Percentiles rank a stretch among this genome's conserved stretches.
Evolutionary conservation across 2,797 vertebrate species (phyloP).

Genomic region (Gymnothorax javanicus): DNA sequence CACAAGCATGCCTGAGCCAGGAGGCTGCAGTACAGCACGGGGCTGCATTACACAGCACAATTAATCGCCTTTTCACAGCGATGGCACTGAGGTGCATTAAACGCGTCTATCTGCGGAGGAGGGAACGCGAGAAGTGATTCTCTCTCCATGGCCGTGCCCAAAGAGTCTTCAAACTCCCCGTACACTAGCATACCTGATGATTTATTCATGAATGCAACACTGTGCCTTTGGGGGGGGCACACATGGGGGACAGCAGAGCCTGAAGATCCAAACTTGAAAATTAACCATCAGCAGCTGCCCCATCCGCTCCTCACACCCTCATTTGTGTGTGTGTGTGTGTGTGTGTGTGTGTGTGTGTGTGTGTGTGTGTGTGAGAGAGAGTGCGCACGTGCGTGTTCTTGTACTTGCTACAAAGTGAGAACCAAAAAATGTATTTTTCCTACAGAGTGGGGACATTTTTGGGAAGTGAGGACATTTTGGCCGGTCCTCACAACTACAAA

Average conservation of each 20-base stretch:
- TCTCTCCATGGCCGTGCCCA: neutral
- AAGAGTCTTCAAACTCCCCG: neutral
- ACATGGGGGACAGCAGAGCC: neutral
- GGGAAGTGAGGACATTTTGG: too few species aligned
- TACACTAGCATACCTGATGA: neutral
- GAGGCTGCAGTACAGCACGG: neutral
- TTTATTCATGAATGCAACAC: slow-evolving; percentile 9
- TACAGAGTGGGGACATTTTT: too few species aligned
- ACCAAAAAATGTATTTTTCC: too few species aligned
- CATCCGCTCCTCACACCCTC: neutral
- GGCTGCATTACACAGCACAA: neutral
- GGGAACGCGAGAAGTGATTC: neutral
- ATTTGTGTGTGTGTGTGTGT: too few species aligned
- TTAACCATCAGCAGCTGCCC: neutral
- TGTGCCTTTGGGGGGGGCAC: neutral
- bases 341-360: too few species aligned
- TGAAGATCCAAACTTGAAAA: neutral
- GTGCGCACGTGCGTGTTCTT: too few species aligned
- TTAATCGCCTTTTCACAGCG: neutral
- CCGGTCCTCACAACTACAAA: too few species aligned
- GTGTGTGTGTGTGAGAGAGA: too few species aligned
- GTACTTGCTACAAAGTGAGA: too few species aligned
- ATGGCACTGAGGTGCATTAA: neutral
- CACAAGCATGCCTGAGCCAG: slow-evolving; percentile 17
- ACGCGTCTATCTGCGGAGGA: neutral